These are phyloP conservation scores for Protobothrops mucrosquamatus DNA, from an alignment of 2,113 vertebrate species.

Conservation along the genomic window DNA sequence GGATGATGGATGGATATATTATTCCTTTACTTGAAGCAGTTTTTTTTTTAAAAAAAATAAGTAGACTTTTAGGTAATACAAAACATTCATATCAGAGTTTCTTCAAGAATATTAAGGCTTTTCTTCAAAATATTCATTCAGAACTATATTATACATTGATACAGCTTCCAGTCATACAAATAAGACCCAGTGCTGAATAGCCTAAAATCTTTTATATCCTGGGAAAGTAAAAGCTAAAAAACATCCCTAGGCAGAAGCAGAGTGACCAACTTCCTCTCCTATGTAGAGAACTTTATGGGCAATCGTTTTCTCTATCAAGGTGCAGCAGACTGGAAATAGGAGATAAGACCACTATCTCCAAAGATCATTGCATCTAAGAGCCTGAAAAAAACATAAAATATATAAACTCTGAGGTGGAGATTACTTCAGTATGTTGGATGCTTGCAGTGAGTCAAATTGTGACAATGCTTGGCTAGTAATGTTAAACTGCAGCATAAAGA, in stretches of 20 bases:
- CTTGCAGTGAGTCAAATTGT: background rate
- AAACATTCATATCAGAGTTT: background rate
- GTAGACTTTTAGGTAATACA: background rate
- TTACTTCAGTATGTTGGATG: conserved; percentile 11
- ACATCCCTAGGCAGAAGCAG: background rate
- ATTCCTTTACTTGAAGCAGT: background rate
- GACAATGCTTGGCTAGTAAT: conserved; percentile 16
- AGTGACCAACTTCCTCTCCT: background rate
- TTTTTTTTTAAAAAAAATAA: background rate
- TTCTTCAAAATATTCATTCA: background rate
- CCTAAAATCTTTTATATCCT: conserved; percentile 30
- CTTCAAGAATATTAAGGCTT: background rate
- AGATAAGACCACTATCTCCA: background rate
- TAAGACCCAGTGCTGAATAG: background rate
- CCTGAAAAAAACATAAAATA: background rate
- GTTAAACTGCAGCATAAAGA: conserved; percentile 31
- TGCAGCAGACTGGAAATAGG: background rate
- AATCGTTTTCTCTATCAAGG: conserved; percentile 1
- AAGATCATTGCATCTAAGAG: conserved; percentile 9
- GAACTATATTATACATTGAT: background rate
- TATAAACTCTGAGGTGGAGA: background rate
- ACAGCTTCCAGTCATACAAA: background rate
- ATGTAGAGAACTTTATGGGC: background rate
- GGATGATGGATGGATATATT: too few species aligned
- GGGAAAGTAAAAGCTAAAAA: background rate